phyloP scores from a whole-genome alignment of 2,797 vertebrate species.

The Gambelia wislizenii region DNA sequence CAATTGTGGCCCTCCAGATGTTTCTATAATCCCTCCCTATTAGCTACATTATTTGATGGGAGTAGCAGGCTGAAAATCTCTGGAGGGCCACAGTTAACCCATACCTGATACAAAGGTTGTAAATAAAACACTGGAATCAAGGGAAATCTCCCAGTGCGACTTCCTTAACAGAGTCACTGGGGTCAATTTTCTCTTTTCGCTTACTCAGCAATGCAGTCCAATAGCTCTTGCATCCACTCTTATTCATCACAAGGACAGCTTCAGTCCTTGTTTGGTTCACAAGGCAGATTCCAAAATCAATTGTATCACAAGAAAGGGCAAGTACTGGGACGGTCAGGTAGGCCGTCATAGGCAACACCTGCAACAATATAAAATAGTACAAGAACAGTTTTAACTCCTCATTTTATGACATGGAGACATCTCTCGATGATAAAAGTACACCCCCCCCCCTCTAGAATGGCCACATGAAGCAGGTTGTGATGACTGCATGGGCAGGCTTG shows the following conservation, averaged over 20 bases:
- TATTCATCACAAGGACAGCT: conserved; percentile 82
- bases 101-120: no score
- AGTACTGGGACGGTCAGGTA: conserved; percentile 81
- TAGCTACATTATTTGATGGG: no score
- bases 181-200: neutral
- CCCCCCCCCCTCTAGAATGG: no score
- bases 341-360: conserved; percentile 87
- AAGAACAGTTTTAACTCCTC: neutral
- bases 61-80: no score
- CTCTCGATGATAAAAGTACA: neutral
- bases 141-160: neutral
- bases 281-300: conserved; percentile 88
- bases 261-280: conserved; percentile 78
- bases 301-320: conserved; percentile 79
- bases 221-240: conserved; percentile 81
- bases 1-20: no score
- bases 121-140: neutral
- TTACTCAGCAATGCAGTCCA: conserved; percentile 87
- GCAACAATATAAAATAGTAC: neutral
- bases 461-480: neutral
- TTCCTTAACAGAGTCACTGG: neutral
- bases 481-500: neutral
- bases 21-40: no score
- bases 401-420: no score
- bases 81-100: no score